Base-by-base conservation (phyloP, 2,797 vertebrate species). In the Stomatorhinus walkeri region DNA sequence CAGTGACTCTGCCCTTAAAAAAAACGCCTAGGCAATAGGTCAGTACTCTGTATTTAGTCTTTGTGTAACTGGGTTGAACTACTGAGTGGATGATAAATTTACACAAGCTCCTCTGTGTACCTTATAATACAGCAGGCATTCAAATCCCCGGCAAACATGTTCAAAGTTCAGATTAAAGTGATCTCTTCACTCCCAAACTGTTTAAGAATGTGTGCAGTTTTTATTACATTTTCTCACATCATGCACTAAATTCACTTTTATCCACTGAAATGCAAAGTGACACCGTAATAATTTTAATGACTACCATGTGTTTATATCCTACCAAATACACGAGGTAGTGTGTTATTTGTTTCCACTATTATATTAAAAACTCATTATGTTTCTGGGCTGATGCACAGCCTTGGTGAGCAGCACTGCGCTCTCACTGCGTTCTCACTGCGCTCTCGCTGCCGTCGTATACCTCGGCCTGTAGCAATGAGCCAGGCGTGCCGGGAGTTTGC, bases 131-230 rank as follows among this genome's bases (percentile, higher is more conserved):
- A 81, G 76, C n/a, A 46, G 76, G 8, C 19, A 81, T 81, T 81
- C 19, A 43, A 46, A 81, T 46, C 76, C 40, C 19, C 76, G 46
- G 76, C 76, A 81, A 22, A 46, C 16, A 40, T n/a, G 40, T n/a
- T 46, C n/a, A 81, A 81, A 81, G 76, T 81, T 81, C 76, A 81
- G 76, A 81, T n/a, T 3, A 46, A n/a, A 46, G 76, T 46, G 76
- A 81, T 81, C 7, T 46, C 22, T 81, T 81, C 16, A 10, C 19
- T 81, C 19, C 40, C 16, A 81, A 81, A 46, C 76, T 81, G 6
- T 81, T 81, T 81, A n/a, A 8, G 76, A 10, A 43, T 14, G 68
- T 76, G 28, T 40, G 68, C 68, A 76, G 68, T 72, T 72, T 36
- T 72, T 72, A 72, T 36, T 16, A 36, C 14, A 40, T 81, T 81